phyloP scores from a whole-genome alignment of 2,888 invertebrate species.

The Esperia sulphurella region DNA sequence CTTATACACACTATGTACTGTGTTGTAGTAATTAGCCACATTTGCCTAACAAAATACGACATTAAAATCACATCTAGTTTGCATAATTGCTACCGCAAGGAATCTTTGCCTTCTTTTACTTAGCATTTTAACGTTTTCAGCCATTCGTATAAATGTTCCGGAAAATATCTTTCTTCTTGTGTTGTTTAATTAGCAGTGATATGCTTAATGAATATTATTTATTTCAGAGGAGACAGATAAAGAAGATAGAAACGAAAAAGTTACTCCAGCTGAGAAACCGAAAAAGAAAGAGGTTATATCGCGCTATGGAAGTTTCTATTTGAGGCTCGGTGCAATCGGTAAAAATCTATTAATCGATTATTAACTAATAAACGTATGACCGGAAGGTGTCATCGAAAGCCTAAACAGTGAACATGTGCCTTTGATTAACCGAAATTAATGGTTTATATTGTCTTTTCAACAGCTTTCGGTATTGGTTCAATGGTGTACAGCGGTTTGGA shows the following conservation, averaged over 20 bases:
- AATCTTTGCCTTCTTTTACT: slow-evolving; percentile 62
- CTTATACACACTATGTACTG: slow-evolving; percentile 21
- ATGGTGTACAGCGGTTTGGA: slow-evolving; percentile 86
- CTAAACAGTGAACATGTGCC: too few species aligned
- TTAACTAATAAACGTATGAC: too few species aligned
- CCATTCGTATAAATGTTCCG: slow-evolving; percentile 54
- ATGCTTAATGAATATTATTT: slow-evolving; percentile 20
- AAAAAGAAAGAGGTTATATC: slow-evolving; percentile 61
- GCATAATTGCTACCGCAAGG: slow-evolving; percentile 70
- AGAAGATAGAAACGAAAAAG: slow-evolving; percentile 56
- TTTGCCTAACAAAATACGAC: slow-evolving; percentile 75
- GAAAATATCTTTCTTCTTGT: slow-evolving; percentile 38
- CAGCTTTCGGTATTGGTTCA: slow-evolving; percentile 81
- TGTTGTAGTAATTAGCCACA: slow-evolving; percentile 60
- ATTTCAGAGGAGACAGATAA: slow-evolving; percentile 53
- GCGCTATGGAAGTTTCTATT: slow-evolving; percentile 91
- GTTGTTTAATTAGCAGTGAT: slow-evolving; percentile 34
- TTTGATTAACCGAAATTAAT: not conserved
- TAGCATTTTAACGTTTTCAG: slow-evolving; percentile 62
- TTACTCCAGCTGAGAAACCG: slow-evolving; percentile 48
- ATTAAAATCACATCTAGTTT: slow-evolving; percentile 77
- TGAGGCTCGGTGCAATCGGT: slow-evolving; percentile 91
- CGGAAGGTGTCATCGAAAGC: too few species aligned
- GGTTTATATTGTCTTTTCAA: slow-evolving; percentile 17
- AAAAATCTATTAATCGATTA: slow-evolving; percentile 30